Percentiles rank a stretch among this genome's conserved stretches.
Conservation (phyloP, 2,797 vertebrate species). For the Smutsia temminckii region DNA sequence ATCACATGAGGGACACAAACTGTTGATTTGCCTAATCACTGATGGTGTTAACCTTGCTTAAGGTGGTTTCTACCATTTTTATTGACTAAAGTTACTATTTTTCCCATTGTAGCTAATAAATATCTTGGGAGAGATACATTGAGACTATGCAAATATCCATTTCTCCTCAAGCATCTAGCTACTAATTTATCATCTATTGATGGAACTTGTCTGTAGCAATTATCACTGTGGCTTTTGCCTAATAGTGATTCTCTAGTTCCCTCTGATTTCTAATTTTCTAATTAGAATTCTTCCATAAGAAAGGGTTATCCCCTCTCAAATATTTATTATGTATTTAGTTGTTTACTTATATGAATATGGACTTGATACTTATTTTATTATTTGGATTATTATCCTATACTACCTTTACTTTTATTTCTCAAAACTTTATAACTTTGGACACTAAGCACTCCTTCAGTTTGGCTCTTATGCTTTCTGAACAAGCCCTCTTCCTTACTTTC, state of each 20-base stretch:
- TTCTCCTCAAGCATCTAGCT: not conserved
- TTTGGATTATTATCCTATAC: not conserved
- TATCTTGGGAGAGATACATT: not conserved
- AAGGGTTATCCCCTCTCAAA: not conserved
- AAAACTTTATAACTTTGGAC: not conserved
- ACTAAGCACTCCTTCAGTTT: not conserved
- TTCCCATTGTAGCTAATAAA: not conserved
- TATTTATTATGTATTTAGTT: not conserved
- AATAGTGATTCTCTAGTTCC: not conserved
- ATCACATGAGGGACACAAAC: not conserved
- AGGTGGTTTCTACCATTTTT: not conserved
- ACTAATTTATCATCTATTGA: not conserved
- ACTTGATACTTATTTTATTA: not conserved
- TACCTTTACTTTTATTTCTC: not conserved
- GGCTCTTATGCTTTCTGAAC: not conserved
- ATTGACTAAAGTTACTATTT: not conserved
- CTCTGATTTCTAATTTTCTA: not conserved
- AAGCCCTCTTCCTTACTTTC: not conserved
- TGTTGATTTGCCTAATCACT: not conserved
- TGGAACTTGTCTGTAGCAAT: not conserved
- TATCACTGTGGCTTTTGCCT: not conserved
- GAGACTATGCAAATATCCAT: not conserved
- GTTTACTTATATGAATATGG: not conserved
- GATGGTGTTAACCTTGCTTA: not conserved
- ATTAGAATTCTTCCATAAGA: not conserved